Percentiles rank a stretch among this genome's conserved stretches.
These are phyloP conservation scores for Myathropa florea DNA, from an alignment of 2,888 invertebrate genomes.

Conservation along the genomic window DNA sequence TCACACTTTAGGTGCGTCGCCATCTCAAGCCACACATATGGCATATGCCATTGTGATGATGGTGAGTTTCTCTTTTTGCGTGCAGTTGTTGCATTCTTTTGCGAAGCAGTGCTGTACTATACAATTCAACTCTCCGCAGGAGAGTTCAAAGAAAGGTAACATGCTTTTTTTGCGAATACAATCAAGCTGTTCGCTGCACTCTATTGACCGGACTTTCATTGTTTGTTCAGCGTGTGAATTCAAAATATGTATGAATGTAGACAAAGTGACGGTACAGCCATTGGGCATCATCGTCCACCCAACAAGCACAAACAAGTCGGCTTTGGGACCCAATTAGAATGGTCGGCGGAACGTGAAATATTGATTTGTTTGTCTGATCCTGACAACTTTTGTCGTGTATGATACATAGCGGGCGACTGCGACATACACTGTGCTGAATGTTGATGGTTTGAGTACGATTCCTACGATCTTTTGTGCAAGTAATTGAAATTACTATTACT, in stretches of 20 bases:
- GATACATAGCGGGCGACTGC: not conserved
- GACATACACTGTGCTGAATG: not conserved
- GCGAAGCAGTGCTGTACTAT: not conserved
- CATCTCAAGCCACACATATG: not conserved
- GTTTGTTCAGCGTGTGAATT: not conserved
- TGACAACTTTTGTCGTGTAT: not conserved
- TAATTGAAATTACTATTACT: conserved; percentile 29
- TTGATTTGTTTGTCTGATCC: conserved; percentile 6
- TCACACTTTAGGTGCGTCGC: not conserved
- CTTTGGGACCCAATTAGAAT: not conserved
- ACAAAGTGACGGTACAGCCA: not conserved
- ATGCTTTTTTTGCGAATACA: not conserved
- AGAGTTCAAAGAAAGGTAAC: not conserved
- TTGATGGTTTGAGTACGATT: not conserved
- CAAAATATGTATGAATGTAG: not conserved
- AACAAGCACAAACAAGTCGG: not conserved
- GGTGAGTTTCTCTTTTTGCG: not conserved
- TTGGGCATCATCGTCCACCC: not conserved
- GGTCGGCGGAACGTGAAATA: not conserved
- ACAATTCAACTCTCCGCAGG: not conserved
- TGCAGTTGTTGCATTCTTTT: not conserved
- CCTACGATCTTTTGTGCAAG: conserved; percentile 5
- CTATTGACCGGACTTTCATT: not conserved
- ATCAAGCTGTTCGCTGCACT: not conserved
- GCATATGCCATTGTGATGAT: not conserved